These are phyloP conservation scores for Hydroisotoma schaefferi DNA, from an alignment of 2,888 invertebrate species.

Conservation along the genomic window DNA sequence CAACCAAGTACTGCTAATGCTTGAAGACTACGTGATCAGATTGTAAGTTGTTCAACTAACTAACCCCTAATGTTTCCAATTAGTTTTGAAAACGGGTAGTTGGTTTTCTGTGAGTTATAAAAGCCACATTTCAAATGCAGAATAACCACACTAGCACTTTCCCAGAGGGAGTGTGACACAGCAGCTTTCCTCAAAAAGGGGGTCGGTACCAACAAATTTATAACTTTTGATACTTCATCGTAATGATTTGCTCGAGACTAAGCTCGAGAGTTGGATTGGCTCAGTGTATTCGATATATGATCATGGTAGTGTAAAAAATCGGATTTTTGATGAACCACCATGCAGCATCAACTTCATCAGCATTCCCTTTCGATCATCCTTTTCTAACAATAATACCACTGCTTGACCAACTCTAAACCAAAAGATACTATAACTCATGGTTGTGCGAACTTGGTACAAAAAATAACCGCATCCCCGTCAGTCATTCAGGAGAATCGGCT, in stretches of 20 bases:
- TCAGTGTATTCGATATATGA: not conserved
- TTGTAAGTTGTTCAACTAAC: not conserved
- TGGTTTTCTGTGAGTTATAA: not conserved
- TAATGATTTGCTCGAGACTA: not conserved
- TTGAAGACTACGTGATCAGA: too few species aligned
- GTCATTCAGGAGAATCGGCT: not conserved
- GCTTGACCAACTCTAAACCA: not conserved
- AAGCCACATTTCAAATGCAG: conserved; percentile 13
- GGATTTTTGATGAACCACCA: too few species aligned
- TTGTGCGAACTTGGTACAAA: conserved; percentile 1
- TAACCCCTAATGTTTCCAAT: not conserved
- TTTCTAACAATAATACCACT: not conserved
- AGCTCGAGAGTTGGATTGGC: not conserved
- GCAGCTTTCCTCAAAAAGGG: not conserved
- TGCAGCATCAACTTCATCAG: too few species aligned
- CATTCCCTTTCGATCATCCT: not conserved
- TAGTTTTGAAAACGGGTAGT: conserved; percentile 11
- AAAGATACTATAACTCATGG: not conserved
- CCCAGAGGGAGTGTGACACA: conserved; percentile 2
- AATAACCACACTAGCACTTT: not conserved
- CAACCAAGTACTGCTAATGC: too few species aligned
- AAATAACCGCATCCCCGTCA: conserved; percentile 10
- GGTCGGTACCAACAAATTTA: too few species aligned
- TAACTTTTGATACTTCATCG: not conserved
- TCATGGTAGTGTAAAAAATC: not conserved